Evolutionary conservation across 2,113 vertebrate species (phyloP).

Genomic region (Calypte anna): DNA sequence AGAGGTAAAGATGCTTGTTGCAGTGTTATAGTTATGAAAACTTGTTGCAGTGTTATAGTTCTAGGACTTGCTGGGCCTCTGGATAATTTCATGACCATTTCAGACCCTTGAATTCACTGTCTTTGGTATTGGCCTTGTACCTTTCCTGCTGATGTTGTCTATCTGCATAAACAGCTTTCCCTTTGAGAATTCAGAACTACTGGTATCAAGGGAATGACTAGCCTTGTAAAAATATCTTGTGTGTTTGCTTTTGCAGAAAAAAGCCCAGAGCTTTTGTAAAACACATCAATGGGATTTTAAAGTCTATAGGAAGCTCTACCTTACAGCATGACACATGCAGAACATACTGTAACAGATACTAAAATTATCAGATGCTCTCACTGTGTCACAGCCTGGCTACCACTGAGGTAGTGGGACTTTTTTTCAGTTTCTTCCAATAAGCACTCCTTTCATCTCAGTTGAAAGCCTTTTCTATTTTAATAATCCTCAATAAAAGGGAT

Average conservation of each 20-base stretch:
- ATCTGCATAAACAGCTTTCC: neutral
- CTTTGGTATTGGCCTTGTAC: neutral
- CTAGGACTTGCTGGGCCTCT: neutral
- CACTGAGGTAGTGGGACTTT: neutral
- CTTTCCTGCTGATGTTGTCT: neutral
- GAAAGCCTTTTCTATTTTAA: slow-evolving; percentile 11
- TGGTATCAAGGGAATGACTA: neutral
- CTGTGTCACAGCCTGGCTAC: neutral
- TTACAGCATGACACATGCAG: neutral
- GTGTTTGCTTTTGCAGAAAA: neutral
- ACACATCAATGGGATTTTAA: neutral
- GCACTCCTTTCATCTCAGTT: slow-evolving; percentile 16
- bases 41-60: neutral
- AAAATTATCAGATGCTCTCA: neutral
- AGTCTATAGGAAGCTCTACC: neutral
- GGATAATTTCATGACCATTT: neutral
- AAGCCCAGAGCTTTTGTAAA: neutral
- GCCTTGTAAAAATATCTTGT: neutral
- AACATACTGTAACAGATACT: neutral
- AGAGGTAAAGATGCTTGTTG: neutral
- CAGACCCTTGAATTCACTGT: neutral
- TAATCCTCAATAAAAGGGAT: neutral
- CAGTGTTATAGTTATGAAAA: neutral
- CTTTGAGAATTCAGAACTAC: neutral
- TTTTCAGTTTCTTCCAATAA: slow-evolving; percentile 2